These are phyloP conservation scores for Synanthedon vespiformis DNA, from an alignment of 2,888 invertebrate genomes.

Conservation along the genomic window DNA sequence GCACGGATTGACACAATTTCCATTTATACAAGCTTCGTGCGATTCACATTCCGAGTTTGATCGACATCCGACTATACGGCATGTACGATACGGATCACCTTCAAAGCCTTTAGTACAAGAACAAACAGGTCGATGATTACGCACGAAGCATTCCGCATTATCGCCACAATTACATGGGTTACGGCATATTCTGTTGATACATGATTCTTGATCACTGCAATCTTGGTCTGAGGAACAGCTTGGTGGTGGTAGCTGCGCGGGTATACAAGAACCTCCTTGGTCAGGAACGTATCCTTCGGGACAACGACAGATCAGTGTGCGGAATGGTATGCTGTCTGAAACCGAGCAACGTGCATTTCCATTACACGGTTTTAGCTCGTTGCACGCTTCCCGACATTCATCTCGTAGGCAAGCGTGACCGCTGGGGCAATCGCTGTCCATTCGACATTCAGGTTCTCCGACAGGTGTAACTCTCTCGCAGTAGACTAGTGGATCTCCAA, in stretches of 20 bases:
- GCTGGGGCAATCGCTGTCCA: conserved; percentile 84
- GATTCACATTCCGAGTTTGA: conserved; percentile 86
- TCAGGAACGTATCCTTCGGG: conserved; percentile 88
- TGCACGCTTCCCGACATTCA: conserved; percentile 83
- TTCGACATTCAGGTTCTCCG: conserved; percentile 76
- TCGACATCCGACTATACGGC: conserved; percentile 84
- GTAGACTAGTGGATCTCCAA: conserved; percentile 84
- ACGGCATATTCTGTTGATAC: conserved; percentile 86
- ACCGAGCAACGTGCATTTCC: conserved; percentile 83
- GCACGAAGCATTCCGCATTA: conserved; percentile 84
- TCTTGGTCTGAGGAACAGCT: conserved; percentile 85
- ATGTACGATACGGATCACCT: conserved; percentile 87
- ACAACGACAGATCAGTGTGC: conserved; percentile 90
- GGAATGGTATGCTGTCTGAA: conserved; percentile 85
- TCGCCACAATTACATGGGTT: conserved; percentile 90
- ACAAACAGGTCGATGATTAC: conserved; percentile 87
- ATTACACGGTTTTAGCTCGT: conserved; percentile 80
- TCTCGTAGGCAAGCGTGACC: conserved; percentile 84
- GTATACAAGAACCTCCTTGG: conserved; percentile 81
- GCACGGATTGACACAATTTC: conserved; percentile 89
- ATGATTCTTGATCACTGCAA: conserved; percentile 82
- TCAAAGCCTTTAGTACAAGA: conserved; percentile 86
- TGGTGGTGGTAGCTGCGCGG: conserved; percentile 76
- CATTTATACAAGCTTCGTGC: conserved; percentile 86
- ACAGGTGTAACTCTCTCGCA: conserved; percentile 71